Percentiles rank a stretch among this genome's conserved stretches.
These are phyloP conservation scores for Scaptomyza reducta DNA, from an alignment of 2,888 invertebrate genomes.

Conservation along the genomic window DNA sequence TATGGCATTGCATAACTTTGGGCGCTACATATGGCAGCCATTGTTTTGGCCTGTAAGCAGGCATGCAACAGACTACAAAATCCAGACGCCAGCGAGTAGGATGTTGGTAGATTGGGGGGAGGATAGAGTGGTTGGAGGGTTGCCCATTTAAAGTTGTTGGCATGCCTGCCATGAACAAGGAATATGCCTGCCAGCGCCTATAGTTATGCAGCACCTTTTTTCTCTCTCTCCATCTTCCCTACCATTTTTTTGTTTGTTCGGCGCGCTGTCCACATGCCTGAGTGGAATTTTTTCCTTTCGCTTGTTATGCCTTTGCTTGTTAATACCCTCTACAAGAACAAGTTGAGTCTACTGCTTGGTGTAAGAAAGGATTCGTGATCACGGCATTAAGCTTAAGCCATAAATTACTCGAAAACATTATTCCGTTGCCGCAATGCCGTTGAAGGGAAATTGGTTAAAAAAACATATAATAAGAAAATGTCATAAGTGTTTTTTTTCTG, in stretches of 20 bases:
- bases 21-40: slow-evolving; percentile 62
- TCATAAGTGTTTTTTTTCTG: no score
- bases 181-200: slow-evolving; percentile 57
- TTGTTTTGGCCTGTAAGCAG: slow-evolving; percentile 56
- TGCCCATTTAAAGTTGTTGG: slow-evolving; percentile 58
- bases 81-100: slow-evolving; percentile 16
- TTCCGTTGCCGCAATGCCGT: no score
- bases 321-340: slow-evolving; percentile 16
- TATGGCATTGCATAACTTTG: slow-evolving; percentile 66
- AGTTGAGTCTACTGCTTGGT: background rate
- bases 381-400: background rate
- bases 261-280: slow-evolving; percentile 49
- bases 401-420: slow-evolving; percentile 2
- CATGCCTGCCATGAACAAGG: slow-evolving; percentile 54
- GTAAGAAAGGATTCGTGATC: slow-evolving; percentile 5
- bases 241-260: background rate
- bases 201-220: slow-evolving; percentile 62
- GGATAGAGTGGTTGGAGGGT: background rate
- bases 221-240: slow-evolving; percentile 1
- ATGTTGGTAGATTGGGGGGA: background rate
- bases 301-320: slow-evolving; percentile 27
- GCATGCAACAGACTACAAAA: slow-evolving; percentile 64
- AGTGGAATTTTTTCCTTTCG: slow-evolving; percentile 45
- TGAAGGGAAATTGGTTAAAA: no score
- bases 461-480: no score